Evolutionary conservation across 2,888 invertebrate genomes (phyloP), one percentile per base, ranked within the genome.

Genomic region (Andrena flavipes): DNA sequence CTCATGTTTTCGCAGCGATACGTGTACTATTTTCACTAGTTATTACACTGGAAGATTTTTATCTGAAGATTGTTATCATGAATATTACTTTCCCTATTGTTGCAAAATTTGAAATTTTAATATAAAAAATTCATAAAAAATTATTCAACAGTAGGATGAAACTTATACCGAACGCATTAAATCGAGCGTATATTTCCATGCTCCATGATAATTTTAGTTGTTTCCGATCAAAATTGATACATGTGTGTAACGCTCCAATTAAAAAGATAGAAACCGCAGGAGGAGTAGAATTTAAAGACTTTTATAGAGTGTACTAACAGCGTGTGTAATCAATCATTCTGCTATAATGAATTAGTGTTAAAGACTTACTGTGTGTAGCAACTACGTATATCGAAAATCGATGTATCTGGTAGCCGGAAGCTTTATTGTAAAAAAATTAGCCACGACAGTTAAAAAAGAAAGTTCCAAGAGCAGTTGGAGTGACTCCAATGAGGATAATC

Each of bases 401-500:
- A 85, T 75, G 71, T 67, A 64, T 63, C 80, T 68, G 71, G 68
- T 69, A 75, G 33, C 60, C 7, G 26, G 71, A 54, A 33, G 51
- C 23, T 76, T 65, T 78, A 82, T 82, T 78, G 77, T 82, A 79
- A 81, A 68, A 73, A 76, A 75, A 76, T 82, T 86, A 84, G 59
- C 33, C 54, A 49, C 60, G 35, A 67, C 35, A 70, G 63, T 63
- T 49, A 60, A 42, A 70, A 48, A 59, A 76, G 48, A 54, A 64
- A 71, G 71, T 68, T 74, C 62, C 65, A 69, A 71, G 63, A 62
- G 71, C 65, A 86, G 84, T 91, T 92, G 91, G 91, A 92, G 78
- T 80, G 80, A 79, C 76, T 92, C 92, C 91, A 92, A 91, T 86
- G 84, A 77, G 84, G 77, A 90, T 91, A 87, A 92, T 90, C 89